Evolutionary conservation across 1,140 invertebrate genomes (phyloP).

Genomic region (Chrysoperla carnea): DNA sequence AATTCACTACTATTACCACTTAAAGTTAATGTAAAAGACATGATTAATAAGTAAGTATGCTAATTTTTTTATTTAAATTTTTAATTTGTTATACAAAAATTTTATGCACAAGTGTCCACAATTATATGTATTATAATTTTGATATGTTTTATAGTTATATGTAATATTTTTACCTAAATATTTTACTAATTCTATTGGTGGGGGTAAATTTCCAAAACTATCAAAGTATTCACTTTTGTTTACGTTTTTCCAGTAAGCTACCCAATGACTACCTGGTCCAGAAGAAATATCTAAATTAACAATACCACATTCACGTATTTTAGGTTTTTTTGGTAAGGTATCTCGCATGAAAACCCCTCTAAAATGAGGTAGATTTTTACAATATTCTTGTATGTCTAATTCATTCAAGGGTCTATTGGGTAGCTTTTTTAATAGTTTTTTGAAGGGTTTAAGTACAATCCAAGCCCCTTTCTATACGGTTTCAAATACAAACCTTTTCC

Average conservation of each 20-base stretch:
- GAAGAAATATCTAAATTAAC: constrained; percentile 10
- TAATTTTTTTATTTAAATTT: not conserved
- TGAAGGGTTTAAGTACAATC: constrained; percentile 5
- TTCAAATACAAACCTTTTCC: constrained; percentile 16
- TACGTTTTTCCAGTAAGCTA: constrained; percentile 12
- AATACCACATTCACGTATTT: constrained; percentile 12
- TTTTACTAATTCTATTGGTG: constrained; percentile 13
- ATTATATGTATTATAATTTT: constrained; percentile 3
- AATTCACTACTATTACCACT: constrained; percentile 2
- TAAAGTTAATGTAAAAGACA: constrained; percentile 5
- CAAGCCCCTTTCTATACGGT: constrained; percentile 15
- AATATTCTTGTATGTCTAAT: constrained; percentile 12
- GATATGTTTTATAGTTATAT: constrained; percentile 3
- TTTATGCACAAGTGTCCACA: constrained; percentile 8
- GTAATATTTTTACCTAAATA: constrained; percentile 8
- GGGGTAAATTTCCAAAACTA: constrained; percentile 16
- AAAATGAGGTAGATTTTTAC: constrained; percentile 13
- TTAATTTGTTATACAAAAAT: constrained; percentile 7
- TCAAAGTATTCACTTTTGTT: constrained; percentile 9
- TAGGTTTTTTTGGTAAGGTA: constrained; percentile 7
- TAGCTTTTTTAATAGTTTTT: constrained; percentile 10
- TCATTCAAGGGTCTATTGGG: constrained; percentile 9
- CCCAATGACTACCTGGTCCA: constrained; percentile 13
- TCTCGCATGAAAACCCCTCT: constrained; percentile 17
- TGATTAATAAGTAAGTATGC: not conserved